phyloP scores from a whole-genome alignment of 1,140 invertebrate species.

The Agraylea sexmaculata region DNA sequence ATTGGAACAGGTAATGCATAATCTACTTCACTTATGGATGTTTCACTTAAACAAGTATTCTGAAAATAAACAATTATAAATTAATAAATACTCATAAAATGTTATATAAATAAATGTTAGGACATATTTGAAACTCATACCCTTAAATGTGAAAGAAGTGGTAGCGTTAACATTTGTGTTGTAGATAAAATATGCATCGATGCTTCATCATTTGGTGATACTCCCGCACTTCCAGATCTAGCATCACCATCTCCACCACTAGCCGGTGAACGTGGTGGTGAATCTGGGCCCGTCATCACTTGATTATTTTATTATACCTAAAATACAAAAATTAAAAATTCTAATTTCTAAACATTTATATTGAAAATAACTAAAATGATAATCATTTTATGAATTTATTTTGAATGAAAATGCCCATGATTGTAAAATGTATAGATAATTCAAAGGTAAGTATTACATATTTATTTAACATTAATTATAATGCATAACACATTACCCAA shows the following conservation, averaged over 20 bases:
- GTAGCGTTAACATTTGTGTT: slow-evolving; percentile 8
- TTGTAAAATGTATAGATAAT: background rate
- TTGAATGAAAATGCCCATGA: background rate
- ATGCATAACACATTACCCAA: too few species aligned
- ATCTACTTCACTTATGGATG: too few species aligned
- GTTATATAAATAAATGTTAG: too few species aligned
- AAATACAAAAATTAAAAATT: slow-evolving; percentile 1
- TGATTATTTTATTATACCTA: background rate
- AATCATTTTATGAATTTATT: background rate
- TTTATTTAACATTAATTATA: background rate
- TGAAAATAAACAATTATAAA: too few species aligned
- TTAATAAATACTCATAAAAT: too few species aligned
- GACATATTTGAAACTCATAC: slow-evolving; percentile 7
- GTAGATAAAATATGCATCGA: slow-evolving; percentile 12
- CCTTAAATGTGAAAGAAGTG: slow-evolving; percentile 15
- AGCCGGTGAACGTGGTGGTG: slow-evolving; percentile 10
- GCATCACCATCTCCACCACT: slow-evolving; percentile 5
- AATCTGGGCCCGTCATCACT: slow-evolving; percentile 19
- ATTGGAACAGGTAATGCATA: slow-evolving; percentile 18
- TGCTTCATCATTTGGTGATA: background rate
- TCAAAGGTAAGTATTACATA: background rate
- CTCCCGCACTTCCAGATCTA: too few species aligned
- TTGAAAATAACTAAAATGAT: background rate
- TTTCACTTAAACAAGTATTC: too few species aligned
- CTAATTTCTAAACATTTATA: too few species aligned